Conservation (phyloP, 2,888 invertebrate genomes). For the Zygothrica quintamaculata region DNA sequence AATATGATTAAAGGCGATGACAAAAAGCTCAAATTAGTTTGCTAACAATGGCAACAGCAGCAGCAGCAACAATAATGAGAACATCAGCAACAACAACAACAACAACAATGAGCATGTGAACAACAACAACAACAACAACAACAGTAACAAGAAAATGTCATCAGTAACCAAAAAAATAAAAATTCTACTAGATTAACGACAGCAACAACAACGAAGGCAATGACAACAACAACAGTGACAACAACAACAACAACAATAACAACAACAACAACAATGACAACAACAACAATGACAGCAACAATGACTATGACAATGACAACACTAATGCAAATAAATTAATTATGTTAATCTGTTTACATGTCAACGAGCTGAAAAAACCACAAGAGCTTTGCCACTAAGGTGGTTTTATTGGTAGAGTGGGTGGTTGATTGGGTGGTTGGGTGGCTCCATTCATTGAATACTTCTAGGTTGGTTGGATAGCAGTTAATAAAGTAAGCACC, state of each 20-base stretch:
- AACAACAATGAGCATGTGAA: conserved; percentile 11
- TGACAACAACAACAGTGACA: conserved; percentile 6
- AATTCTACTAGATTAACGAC: conserved; percentile 43
- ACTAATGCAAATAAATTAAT: conserved; percentile 73
- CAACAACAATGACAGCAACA: conserved; percentile 14
- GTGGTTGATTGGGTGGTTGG: not conserved
- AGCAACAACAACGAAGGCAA: conserved; percentile 30
- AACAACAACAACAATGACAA: conserved; percentile 25
- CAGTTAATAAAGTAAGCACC: conserved; percentile 74
- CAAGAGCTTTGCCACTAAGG: conserved; percentile 1
- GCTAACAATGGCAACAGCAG: conserved; percentile 36
- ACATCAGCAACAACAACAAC: conserved; percentile 15
- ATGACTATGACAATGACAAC: conserved; percentile 1
- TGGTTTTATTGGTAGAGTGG: not conserved
- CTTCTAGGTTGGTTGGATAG: not conserved
- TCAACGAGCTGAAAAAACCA: conserved; percentile 49
- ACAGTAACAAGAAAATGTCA: no score
- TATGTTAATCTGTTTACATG: conserved; percentile 79
- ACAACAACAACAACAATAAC: conserved; percentile 23
- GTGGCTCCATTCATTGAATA: conserved; percentile 2
- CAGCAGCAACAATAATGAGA: conserved; percentile 8
- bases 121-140: no score
- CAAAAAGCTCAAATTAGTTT: conserved; percentile 67
- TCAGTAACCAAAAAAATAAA: conserved; percentile 32
- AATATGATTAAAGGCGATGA: conserved; percentile 71